Base-by-base conservation (phyloP, 2,888 invertebrate species). In the Tillus elongatus region DNA sequence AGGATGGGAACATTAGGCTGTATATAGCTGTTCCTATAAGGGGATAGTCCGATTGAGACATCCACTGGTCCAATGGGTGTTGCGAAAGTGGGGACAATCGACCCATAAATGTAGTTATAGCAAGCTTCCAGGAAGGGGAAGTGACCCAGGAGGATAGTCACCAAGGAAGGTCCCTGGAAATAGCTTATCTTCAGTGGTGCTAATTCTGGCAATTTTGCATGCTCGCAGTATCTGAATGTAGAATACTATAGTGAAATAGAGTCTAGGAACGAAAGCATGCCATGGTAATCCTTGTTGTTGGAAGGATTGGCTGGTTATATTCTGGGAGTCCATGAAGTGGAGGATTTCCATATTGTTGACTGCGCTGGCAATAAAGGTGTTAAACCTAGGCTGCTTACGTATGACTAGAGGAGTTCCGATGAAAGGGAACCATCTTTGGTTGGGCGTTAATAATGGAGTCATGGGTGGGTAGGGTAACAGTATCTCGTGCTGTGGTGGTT, bases 171-270 rank as follows among this genome's bases (percentile, higher is more conserved):
- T 19, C n/a, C n/a, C 24, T n/a, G n/a, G n/a, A n/a, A 19, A 19
- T 8, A 6, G 6, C 6, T 8, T 6, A 8, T 19, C 24, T 19
- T 19, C 6, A n/a, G n/a, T 19, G 24, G 24, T 8, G 6, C 24
- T n/a, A n/a, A 19, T 19, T n/a, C n/a, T 19, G 24, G 24, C 24
- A n/a, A 19, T n/a, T 19, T 19, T 19, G 6, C 24, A 8, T n/a
- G 24, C 24, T 19, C 24, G 24, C 6, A 19, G 24, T 19, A 19
- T 19, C 24, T 19, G 24, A n/a, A 19, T 19, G 24, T 8, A n/a
- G 24, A 19, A 19, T 8, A 19, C 6, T 19, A 8, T n/a, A 6
- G 24, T n/a, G 24, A 19, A 19, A 19, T 19, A 19, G 24, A 19
- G 6, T n/a, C 24, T 6, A 6, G 24, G n/a, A n/a, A 19, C n/a